phyloP scores from a whole-genome alignment of 2,888 invertebrate species.

The Dilophus febrilis region DNA sequence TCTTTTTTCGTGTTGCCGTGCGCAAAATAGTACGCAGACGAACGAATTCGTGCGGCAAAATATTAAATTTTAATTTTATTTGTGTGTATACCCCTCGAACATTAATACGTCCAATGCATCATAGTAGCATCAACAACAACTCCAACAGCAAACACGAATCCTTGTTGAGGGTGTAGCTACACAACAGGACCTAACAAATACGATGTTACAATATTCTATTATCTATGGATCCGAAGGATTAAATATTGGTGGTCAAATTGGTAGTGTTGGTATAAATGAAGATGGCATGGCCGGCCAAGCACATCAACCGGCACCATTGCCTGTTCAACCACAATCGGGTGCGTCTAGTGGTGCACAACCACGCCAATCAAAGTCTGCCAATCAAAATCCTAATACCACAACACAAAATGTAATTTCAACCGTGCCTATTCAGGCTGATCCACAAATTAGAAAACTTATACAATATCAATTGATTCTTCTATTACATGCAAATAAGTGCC shows the following conservation, averaged over 20 bases:
- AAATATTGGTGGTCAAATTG: slow-evolving; percentile 35
- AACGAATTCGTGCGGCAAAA: too few relatives aligned
- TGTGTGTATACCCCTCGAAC: slow-evolving; percentile 38
- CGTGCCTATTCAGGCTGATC: slow-evolving; percentile 45
- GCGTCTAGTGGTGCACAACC: slow-evolving; percentile 45
- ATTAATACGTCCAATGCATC: background rate
- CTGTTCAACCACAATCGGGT: slow-evolving; percentile 60
- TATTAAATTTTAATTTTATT: too few relatives aligned
- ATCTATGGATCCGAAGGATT: slow-evolving; percentile 30
- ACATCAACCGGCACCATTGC: slow-evolving; percentile 60
- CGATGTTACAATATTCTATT: slow-evolving; percentile 25
- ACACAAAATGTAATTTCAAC: slow-evolving; percentile 23
- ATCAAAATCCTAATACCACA: slow-evolving; percentile 27
- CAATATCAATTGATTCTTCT: slow-evolving; percentile 95
- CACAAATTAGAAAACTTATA: slow-evolving; percentile 93
- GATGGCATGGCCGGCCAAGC: slow-evolving; percentile 52
- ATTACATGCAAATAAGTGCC: slow-evolving; percentile 97
- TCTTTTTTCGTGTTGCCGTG: too few relatives aligned
- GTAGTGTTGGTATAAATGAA: slow-evolving; percentile 38
- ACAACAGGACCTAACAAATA: slow-evolving; percentile 31
- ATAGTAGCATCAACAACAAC: slow-evolving; percentile 8
- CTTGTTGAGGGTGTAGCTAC: slow-evolving; percentile 35
- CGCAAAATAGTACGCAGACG: too few relatives aligned
- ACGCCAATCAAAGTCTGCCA: slow-evolving; percentile 36
- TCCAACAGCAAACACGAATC: background rate